Base-by-base conservation (phyloP, 1,140 invertebrate species). In the Halictus rubicundus region DNA sequence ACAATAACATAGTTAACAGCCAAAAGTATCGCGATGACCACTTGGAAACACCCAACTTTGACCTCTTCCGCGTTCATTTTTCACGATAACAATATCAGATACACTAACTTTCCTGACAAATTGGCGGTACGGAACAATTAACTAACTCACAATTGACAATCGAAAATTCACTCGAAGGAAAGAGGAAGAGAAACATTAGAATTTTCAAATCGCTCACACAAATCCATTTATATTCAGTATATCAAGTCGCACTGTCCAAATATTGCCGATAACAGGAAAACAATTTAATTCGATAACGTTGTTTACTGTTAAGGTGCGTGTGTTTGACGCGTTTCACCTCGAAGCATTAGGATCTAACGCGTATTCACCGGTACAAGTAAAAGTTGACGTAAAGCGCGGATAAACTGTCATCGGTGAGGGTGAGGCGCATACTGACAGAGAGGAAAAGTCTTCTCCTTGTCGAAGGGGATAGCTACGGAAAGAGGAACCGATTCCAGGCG, bases 1-100 rank as follows among this genome's bases (percentile, higher is more conserved):
- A 94, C 92, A 39, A 93, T 93, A n/a, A 93, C 88, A 78, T 93
- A 93, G 86, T 94, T 93, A 63, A 92, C 87, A n/a, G 90, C 90
- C 6, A 94, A 73, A 0, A 94, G 79, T 65, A 94, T 76, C 39
- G 91, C 88, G 14, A 94, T 80, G 21, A 94, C 77, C 23, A 94
- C 73, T 86, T 94, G 93, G 84, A 92, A 94, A 42, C 90, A 89
- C 61, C 93, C 93, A 27, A 91, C 82, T 83, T 86, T 89, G 25
- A 88, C 71, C 54, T 88, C 87, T 65, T 91, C 90, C 27, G 84
- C 89, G 39, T 87, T 88, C 90, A 92, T 42, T 10, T 59, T 16
- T 19, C 54, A 46, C 8, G 0, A 21, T 57, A 57, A n/a, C 21
- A 57, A n/a, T 32, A 32, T 32, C 5, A 21, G 49, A 19, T 21